Evolutionary conservation across 2,113 vertebrate species (phyloP).

Genomic region (Ciconia maguari): DNA sequence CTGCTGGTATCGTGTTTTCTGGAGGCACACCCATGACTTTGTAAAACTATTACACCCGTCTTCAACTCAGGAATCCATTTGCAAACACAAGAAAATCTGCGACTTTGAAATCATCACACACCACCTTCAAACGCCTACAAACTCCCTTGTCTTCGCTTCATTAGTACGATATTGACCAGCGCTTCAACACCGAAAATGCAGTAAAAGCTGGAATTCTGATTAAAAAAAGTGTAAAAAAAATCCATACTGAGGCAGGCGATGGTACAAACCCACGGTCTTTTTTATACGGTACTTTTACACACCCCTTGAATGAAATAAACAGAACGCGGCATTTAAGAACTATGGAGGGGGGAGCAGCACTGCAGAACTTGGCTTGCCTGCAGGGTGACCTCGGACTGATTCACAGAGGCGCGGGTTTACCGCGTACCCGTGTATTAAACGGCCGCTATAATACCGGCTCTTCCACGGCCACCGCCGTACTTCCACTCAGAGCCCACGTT

Average conservation of each 20-base stretch:
- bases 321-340: accelerated
- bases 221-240: accelerated
- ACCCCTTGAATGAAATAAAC: accelerated
- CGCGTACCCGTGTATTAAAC: accelerated
- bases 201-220: no score
- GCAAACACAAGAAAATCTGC: not conserved
- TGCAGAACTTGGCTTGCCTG: accelerated
- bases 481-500: not conserved
- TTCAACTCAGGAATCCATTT: not conserved
- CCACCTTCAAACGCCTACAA: not conserved
- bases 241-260: accelerated
- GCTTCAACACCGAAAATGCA: accelerated
- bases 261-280: accelerated
- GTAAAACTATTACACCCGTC: not conserved
- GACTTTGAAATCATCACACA: not conserved
- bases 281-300: accelerated
- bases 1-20: not conserved
- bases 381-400: accelerated
- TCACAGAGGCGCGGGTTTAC: accelerated
- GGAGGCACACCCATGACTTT: not conserved
- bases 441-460: accelerated
- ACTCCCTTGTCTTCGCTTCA: no score
- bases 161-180: accelerated
- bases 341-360: accelerated
- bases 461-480: accelerated